Conservation (phyloP, 2,797 vertebrate genomes). For the Spinus olivaceus region DNA sequence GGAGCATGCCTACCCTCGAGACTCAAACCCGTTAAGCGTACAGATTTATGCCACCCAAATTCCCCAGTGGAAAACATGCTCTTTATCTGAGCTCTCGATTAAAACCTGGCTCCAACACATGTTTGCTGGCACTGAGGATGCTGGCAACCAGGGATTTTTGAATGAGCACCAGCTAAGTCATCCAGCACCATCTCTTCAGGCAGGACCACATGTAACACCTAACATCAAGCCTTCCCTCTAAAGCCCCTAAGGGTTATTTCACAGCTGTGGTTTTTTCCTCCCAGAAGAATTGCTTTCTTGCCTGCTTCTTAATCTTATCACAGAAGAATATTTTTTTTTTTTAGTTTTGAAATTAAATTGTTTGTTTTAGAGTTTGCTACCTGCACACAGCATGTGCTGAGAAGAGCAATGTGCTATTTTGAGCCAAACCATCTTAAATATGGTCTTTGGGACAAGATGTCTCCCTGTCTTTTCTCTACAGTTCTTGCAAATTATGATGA, state of each 20-base stretch:
- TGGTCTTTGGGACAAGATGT: neutral
- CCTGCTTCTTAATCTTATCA: neutral
- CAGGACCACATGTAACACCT: neutral
- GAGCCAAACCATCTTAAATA: neutral
- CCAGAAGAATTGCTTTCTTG: neutral
- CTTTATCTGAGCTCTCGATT: constrained; percentile 16
- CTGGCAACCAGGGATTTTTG: neutral
- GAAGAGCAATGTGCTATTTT: neutral
- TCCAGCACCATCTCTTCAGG: neutral
- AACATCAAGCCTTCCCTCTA: neutral
- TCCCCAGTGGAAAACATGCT: neutral
- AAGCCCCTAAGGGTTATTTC: neutral
- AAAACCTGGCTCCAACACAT: neutral
- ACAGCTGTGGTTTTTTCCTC: neutral
- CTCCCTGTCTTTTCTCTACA: neutral
- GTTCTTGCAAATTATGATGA: neutral
- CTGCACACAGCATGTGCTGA: neutral
- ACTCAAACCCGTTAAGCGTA: neutral
- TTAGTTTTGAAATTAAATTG: neutral
- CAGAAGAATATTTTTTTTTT: neutral
- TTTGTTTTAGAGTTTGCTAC: neutral
- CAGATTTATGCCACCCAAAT: constrained; percentile 35
- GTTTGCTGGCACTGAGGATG: neutral
- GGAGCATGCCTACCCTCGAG: constrained; percentile 23
- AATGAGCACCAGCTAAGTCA: neutral